phyloP scores from a whole-genome alignment of 2,888 invertebrate genomes.

The Dynastes hyllus region DNA sequence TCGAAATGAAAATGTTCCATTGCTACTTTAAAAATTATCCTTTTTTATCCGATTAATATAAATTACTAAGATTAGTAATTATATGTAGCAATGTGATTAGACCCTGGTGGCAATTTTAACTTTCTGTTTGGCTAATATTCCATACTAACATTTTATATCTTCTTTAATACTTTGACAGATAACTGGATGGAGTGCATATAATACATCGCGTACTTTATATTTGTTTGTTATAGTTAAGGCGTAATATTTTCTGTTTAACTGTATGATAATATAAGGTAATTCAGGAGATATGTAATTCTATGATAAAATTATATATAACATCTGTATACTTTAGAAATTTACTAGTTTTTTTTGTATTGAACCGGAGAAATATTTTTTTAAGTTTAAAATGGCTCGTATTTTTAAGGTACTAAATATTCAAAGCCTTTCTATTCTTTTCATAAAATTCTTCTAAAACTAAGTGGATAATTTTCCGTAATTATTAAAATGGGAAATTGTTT shows the following conservation, averaged over 20 bases:
- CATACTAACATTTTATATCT: slow-evolving; percentile 11
- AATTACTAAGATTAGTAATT: slow-evolving; percentile 3
- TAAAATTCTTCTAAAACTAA: no score
- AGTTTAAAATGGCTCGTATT: no score
- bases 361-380: no score
- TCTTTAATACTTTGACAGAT: slow-evolving; percentile 13
- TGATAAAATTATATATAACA: slow-evolving; percentile 6
- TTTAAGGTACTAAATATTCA: no score
- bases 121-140: slow-evolving; percentile 3
- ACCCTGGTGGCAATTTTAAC: no score
- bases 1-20: neutral
- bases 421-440: no score
- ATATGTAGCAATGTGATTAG: neutral
- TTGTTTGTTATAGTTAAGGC: slow-evolving; percentile 7
- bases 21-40: neutral
- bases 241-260: neutral
- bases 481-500: no score
- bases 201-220: neutral
- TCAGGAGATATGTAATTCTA: slow-evolving; percentile 4
- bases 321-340: no score
- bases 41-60: neutral
- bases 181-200: slow-evolving; percentile 30
- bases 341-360: no score
- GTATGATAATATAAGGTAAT: neutral
- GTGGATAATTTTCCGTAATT: no score